Evolutionary conservation across 2,113 vertebrate genomes (phyloP).

Genomic region (Chroicocephalus ridibundus): DNA sequence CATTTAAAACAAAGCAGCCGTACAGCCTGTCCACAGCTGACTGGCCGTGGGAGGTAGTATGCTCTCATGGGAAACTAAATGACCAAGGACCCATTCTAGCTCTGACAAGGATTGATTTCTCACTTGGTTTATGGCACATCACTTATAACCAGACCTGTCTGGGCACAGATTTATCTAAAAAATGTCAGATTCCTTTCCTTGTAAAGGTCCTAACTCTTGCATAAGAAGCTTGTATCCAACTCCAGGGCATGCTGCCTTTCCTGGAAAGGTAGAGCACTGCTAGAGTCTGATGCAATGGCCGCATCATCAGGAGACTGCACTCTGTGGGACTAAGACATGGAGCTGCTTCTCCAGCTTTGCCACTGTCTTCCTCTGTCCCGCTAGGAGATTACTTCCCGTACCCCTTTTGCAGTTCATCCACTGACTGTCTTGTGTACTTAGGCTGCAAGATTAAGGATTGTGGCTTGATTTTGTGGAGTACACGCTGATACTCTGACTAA

Average conservation of each 20-base stretch:
- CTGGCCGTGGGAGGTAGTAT: background rate
- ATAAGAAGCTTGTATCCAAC: background rate
- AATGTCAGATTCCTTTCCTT: background rate
- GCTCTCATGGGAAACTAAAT: background rate
- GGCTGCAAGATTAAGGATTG: background rate
- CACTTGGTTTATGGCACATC: background rate
- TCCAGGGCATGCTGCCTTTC: background rate
- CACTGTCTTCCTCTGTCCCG: background rate
- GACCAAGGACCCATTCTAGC: background rate
- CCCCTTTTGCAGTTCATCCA: background rate
- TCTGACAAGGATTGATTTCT: background rate
- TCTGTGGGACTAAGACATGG: background rate
- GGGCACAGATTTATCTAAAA: background rate
- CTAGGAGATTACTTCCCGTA: background rate
- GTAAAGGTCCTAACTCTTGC: background rate
- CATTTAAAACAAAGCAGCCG: background rate
- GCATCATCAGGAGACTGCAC: rapidly evolving
- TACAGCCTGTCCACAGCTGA: background rate
- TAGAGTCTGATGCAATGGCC: background rate
- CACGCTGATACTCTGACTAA: too few relatives aligned
- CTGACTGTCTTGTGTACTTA: background rate
- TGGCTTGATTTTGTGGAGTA: background rate
- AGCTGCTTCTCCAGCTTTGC: background rate
- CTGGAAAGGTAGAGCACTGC: background rate
- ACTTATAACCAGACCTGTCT: background rate